Percentiles rank a stretch among this genome's conserved stretches.
Conservation (phyloP, 2,888 invertebrate genomes). For the Celastrina argiolus region DNA sequence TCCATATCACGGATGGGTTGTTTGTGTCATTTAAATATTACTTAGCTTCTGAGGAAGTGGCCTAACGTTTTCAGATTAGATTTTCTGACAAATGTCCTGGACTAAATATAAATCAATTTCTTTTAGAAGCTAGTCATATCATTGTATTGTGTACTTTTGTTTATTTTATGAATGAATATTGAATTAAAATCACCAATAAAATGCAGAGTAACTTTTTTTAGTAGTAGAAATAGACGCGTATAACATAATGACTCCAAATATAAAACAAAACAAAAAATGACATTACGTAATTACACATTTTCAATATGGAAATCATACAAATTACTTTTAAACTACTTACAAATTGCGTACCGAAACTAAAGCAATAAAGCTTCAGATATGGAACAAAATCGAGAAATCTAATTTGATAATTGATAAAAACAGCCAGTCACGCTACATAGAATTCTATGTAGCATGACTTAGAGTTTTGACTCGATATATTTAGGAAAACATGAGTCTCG, state of each 20-base stretch:
- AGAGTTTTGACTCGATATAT: too few relatives aligned
- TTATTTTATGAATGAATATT: too few relatives aligned
- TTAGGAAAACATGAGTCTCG: too few relatives aligned
- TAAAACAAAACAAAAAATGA: neutral
- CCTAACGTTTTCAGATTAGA: neutral
- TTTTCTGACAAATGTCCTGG: too few relatives aligned
- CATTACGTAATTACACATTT: neutral
- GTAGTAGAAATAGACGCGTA: too few relatives aligned
- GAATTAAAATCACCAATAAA: too few relatives aligned
- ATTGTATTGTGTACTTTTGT: too few relatives aligned
- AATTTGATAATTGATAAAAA: neutral
- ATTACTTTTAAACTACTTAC: neutral
- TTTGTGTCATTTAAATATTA: neutral
- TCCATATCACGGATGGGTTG: neutral
- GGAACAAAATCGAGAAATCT: neutral
- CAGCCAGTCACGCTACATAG: neutral
- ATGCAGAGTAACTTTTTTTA: too few relatives aligned
- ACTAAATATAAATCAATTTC: too few relatives aligned
- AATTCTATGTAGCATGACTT: too few relatives aligned
- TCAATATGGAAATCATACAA: conserved; percentile 1
- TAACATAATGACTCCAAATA: too few relatives aligned
- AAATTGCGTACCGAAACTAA: neutral
- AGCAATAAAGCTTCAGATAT: neutral
- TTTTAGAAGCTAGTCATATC: too few relatives aligned
- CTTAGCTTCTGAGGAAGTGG: neutral